Base-by-base conservation (phyloP, 92 coral and sea anemone genomes). In the Siderastrea radians region DNA sequence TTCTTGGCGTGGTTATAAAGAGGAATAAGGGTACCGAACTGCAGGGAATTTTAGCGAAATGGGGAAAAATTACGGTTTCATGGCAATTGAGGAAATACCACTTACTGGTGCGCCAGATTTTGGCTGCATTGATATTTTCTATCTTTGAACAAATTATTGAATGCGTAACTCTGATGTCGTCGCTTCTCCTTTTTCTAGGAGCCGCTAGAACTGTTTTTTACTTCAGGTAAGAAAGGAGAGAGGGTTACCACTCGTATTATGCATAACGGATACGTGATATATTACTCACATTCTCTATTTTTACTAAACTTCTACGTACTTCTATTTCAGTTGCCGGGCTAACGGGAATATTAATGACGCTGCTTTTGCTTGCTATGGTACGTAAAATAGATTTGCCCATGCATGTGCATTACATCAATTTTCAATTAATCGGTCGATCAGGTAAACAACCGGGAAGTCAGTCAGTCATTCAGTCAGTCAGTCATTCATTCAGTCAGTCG, bases 341-440 rank as follows among this genome's bases (percentile, higher is more conserved):
- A 64, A 93, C 98, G 11, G 98, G 98, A 59, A 45, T 93, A n/a
- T 68, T 72, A 26, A 93, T 95, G 98, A 68, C 86, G 90, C 58
- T 95, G 10, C 51, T 95, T n/a, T 81, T 95, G 49, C 74, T 95
- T 53, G 75, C 89, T n/a, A 90, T 95, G 98, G 98, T 95, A 92
- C 46, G 93, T 67, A 4, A 12, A 69, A 57, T 13, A 1, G n/a
- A 7, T 51, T 6, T 55, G 10, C 7, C 10, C 3, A 7, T n/a
- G 16, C 47, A 5, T 13, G 1, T 47, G 54, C 5, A 47, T 2
- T 5, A 72, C 57, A 3, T 8, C 8, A 44, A 26, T 26, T 26
- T 26, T 26, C 3, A 15, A 17, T 64, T 7, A n/a, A 16, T 15
- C 6, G 15, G 57, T 64, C 9, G n/a, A 38, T 64, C 26, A 64